A percentile compares a stretch with the other conserved stretches of the same genome.
Evolutionary conservation across 64 coral and sea anemone genomes (phyloP).

Genomic region (Actinia tenebrosa): DNA sequence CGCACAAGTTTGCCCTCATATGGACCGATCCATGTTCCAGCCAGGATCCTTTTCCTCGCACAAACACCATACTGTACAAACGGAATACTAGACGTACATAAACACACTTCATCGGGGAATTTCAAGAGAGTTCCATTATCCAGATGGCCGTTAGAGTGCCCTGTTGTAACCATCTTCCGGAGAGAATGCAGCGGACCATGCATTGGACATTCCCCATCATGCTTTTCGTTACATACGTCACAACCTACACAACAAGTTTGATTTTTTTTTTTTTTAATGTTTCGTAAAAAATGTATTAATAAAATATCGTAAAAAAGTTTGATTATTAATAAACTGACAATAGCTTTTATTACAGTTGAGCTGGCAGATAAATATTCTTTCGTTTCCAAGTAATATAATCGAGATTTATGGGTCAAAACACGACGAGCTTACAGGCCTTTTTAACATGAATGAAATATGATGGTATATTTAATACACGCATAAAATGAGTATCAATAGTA

Average conservation of each 20-base stretch:
- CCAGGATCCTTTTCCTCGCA: slow-evolving; percentile 75
- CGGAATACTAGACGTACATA: slow-evolving; percentile 98
- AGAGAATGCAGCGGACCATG: slow-evolving; percentile 93
- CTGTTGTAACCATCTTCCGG: slow-evolving; percentile 81
- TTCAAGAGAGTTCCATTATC: slow-evolving; percentile 93
- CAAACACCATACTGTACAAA: slow-evolving; percentile 91
- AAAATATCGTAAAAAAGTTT: background rate
- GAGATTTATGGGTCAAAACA: too few relatives aligned
- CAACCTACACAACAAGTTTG: slow-evolving; percentile 30
- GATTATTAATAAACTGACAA: background rate
- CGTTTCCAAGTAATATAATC: too few relatives aligned
- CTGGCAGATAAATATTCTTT: too few relatives aligned
- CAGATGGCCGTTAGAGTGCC: slow-evolving; percentile 72
- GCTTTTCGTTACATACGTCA: slow-evolving; percentile 95
- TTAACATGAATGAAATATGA: too few relatives aligned
- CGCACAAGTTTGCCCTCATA: slow-evolving; percentile 95
- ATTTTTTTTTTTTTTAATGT: too few relatives aligned
- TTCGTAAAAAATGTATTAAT: too few relatives aligned
- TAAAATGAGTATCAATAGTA: too few relatives aligned
- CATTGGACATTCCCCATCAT: slow-evolving; percentile 97
- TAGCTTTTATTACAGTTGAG: background rate
- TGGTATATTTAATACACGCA: too few relatives aligned
- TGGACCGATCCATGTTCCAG: slow-evolving; percentile 95
- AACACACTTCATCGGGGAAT: slow-evolving; percentile 97
- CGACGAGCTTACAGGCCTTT: too few relatives aligned